Base-by-base conservation (phyloP, 2,797 vertebrate genomes). In the Pygocentrus nattereri region DNA sequence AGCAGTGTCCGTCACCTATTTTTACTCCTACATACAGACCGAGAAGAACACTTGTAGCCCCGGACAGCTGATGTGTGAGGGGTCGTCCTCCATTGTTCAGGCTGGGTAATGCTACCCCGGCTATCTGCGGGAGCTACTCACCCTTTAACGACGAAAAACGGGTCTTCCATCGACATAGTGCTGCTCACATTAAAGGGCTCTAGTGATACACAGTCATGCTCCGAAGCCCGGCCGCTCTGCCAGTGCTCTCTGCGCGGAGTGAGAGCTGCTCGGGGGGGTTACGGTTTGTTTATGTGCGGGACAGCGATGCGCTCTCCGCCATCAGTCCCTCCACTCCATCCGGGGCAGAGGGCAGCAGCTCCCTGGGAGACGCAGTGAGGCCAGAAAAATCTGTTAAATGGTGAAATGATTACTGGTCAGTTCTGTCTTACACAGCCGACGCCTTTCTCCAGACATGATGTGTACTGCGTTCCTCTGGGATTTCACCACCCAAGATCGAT, bases 131-230 rank as follows among this genome's bases (percentile, higher is more conserved):
- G 1, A 5, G 19, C 54, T 58, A 84, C 96, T 97, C 88, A 98
- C 97, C 97, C 97, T 92, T 97, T 98, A 81, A 98, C 97, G 85
- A 98, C 97, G 92, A 99, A 99, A 91, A 99, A 99, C 88, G 97
- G 97, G 84, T 99, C 97, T 94, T 98, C 97, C 97, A 98, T 98
- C 54, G 97, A 98, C 97, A 98, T 98, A 85, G 78, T 94, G 84
- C 68, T 84, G 62, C 88, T 87, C 71, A 86, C 85, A 82, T 52
- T 76, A 79, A 76, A 75, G 72, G 49, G 47, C 16, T 41, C 12
- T 64, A 69, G 59, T 18, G 12, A 19, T 59, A 69, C 54, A 74
- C 79, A 74, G 15, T 84, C 89, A 88, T 88, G 76, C 83, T 80
- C 86, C 50, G 49, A 58, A 59, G 30, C 31, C 12, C 27, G 58